Percentiles rank a stretch among this genome's conserved stretches.
Evolutionary conservation across 92 coral and sea anemone genomes (phyloP).

Genomic region (Epizoanthus ramosus): DNA sequence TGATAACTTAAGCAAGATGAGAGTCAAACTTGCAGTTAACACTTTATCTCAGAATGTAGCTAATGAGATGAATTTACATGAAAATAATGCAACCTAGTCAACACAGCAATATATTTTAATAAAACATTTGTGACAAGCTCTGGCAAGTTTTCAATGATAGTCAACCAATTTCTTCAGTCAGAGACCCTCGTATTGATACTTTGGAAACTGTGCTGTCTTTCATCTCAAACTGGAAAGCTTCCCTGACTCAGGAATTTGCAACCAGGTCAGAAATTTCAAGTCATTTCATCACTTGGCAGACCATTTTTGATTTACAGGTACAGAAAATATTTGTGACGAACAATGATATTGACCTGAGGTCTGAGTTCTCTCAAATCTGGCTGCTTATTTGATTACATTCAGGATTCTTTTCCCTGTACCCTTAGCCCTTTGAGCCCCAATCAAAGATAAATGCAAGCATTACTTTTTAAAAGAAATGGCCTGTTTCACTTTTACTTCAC

Average conservation of each 20-base stretch:
- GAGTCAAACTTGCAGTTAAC: constrained; percentile 47
- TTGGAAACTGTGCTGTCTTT: constrained; percentile 41
- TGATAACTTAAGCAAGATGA: constrained; percentile 45
- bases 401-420: too few species aligned
- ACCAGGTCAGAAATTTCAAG: constrained; percentile 46
- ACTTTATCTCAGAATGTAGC: constrained; percentile 42
- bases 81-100: background rate
- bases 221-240: constrained; percentile 44
- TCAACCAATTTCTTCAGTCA: constrained; percentile 44
- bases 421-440: too few species aligned
- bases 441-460: too few species aligned
- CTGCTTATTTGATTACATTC: too few species aligned
- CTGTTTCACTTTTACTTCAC: too few species aligned
- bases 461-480: too few species aligned
- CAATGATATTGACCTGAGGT: background rate
- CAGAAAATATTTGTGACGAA: background rate
- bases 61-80: constrained; percentile 21
- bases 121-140: constrained; percentile 24
- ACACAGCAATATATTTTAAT: constrained; percentile 35
- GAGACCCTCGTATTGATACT: constrained; percentile 35
- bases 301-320: constrained; percentile 58
- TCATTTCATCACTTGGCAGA: constrained; percentile 56
- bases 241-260: constrained; percentile 22
- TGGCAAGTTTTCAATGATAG: constrained; percentile 43
- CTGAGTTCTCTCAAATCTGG: too few species aligned